Evolutionary conservation across 1,140 invertebrate genomes (phyloP).

Genomic region (Nomia melanderi): DNA sequence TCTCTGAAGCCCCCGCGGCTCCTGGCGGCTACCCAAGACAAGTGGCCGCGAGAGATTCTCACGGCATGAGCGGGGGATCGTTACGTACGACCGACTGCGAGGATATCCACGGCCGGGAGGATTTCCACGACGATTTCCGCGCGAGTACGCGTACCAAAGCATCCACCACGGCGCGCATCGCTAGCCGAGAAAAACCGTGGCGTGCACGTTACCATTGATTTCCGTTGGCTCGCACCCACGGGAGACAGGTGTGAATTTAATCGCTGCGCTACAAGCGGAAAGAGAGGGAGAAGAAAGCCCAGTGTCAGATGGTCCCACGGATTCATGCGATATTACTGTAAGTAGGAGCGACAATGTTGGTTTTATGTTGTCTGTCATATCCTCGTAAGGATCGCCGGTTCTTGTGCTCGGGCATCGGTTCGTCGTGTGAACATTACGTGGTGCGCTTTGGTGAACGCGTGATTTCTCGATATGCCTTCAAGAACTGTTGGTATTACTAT

Average conservation of each 20-base stretch:
- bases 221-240: too few relatives aligned
- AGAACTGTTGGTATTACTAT: too few relatives aligned
- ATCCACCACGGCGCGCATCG: conserved; percentile 28
- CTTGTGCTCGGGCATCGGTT: background rate
- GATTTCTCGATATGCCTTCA: too few relatives aligned
- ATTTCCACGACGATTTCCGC: conserved; percentile 68
- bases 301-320: background rate
- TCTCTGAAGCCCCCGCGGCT: conserved; percentile 67
- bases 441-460: background rate
- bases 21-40: conserved; percentile 78
- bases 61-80: conserved; percentile 78
- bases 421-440: background rate
- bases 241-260: conserved; percentile 53
- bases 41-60: conserved; percentile 80
- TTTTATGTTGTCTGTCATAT: background rate
- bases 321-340: conserved; percentile 42
- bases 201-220: too few relatives aligned
- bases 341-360: conserved; percentile 46
- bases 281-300: background rate
- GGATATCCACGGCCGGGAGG: conserved; percentile 69
- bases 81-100: conserved; percentile 70
- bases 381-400: background rate
- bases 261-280: too few relatives aligned
- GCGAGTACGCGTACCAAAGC: conserved; percentile 56
- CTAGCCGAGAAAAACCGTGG: too few relatives aligned